Evolutionary conservation across 2,888 invertebrate species (phyloP).

Genomic region (Pristionchus maxplancki): DNA sequence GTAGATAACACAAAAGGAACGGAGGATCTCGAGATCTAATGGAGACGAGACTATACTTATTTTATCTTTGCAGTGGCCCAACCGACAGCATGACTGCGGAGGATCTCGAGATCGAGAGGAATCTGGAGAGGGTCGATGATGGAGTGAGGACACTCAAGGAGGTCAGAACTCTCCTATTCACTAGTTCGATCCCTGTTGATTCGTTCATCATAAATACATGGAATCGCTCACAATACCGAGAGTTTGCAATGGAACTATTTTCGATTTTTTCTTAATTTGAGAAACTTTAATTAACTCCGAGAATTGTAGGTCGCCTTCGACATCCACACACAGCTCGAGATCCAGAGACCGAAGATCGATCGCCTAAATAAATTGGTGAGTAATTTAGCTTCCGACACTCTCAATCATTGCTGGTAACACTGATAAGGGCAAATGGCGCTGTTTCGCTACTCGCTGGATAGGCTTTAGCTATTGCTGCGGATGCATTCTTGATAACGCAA

Average conservation of each 20-base stretch:
- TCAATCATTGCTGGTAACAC: neutral
- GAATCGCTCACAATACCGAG: too few species aligned
- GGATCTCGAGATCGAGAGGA: constrained; percentile 42
- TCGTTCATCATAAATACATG: too few species aligned
- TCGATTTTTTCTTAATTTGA: too few species aligned
- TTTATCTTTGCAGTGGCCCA: neutral
- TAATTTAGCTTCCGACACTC: too few species aligned
- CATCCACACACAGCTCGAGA: constrained; percentile 50
- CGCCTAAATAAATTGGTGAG: constrained; percentile 22
- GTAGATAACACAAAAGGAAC: too few species aligned
- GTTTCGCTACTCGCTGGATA: too few species aligned
- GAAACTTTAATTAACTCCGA: neutral
- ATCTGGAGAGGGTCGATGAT: constrained; percentile 36
- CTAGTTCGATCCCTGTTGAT: too few species aligned
- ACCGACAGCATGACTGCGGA: neutral
- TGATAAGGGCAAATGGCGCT: neutral
- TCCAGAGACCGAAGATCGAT: constrained; percentile 37
- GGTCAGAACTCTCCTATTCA: neutral
- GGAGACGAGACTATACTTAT: too few species aligned
- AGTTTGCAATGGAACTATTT: too few species aligned
- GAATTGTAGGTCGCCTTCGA: constrained; percentile 42
- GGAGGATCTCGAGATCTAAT: too few species aligned
- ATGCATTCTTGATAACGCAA: too few species aligned
- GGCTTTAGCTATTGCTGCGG: too few species aligned
- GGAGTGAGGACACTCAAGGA: constrained; percentile 48